phyloP scores from a whole-genome alignment of 2,113 vertebrate species.

The Sceloporus tristichus region DNA sequence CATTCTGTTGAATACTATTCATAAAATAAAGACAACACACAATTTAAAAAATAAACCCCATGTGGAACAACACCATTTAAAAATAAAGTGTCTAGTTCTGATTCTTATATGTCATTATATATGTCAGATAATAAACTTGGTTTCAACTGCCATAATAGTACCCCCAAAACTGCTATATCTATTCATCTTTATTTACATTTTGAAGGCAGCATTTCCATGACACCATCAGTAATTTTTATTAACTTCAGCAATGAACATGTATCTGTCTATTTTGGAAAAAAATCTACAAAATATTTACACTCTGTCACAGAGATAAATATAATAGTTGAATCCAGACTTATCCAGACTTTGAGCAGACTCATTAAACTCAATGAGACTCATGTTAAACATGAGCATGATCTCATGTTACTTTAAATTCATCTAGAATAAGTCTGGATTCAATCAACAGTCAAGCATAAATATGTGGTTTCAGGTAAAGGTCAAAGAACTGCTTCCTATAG shows the following conservation, averaged over 20 bases:
- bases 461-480: constrained; percentile 31
- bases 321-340: background rate
- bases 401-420: background rate
- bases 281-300: no score
- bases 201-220: no score
- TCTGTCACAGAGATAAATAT: background rate
- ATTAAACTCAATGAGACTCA: background rate
- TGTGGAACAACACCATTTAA: constrained; percentile 68
- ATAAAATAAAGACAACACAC: constrained; percentile 23
- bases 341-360: background rate
- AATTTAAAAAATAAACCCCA: constrained; percentile 48
- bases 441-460: background rate
- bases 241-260: no score
- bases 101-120: constrained; percentile 55
- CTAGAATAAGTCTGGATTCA: background rate
- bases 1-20: constrained; percentile 7
- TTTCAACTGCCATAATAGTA: constrained; percentile 7
- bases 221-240: no score
- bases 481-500: constrained; percentile 48
- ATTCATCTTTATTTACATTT: background rate
- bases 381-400: background rate
- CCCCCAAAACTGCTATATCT: background rate
- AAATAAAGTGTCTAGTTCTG: constrained; percentile 63
- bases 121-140: background rate
- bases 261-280: no score